A percentile compares a stretch with the other conserved stretches of the same genome.
Conservation (phyloP, 1,140 invertebrate species). For the Aphis craccivora region DNA sequence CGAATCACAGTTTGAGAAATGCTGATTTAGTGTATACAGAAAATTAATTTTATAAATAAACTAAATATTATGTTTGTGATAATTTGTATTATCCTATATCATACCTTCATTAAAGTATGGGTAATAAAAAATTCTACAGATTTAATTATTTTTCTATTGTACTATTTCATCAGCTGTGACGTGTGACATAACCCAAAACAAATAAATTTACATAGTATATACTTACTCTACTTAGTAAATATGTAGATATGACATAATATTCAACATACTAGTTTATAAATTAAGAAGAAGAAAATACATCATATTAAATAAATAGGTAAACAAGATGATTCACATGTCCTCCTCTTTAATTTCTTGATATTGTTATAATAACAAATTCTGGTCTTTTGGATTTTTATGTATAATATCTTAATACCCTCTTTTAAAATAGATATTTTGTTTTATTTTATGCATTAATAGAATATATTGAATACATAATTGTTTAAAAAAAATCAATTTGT, state of each 20-base stretch:
- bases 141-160: background rate
- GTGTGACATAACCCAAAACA: background rate
- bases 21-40: background rate
- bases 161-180: background rate
- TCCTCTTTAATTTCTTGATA: background rate
- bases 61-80: background rate
- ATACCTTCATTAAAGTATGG: background rate
- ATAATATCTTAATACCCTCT: background rate
- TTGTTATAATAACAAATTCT: background rate
- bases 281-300: background rate
- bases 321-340: background rate
- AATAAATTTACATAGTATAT: background rate
- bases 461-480: background rate
- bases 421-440: background rate
- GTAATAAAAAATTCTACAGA: background rate
- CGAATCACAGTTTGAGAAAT: too few species aligned
- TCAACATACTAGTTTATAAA: background rate
- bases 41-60: background rate
- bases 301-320: background rate
- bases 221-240: background rate
- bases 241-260: background rate
- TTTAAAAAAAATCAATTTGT: background rate
- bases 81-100: background rate
- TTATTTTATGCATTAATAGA: background rate
- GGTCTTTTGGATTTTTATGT: background rate